phyloP scores from a whole-genome alignment of 2,888 invertebrate species.

The Camponotus fellah region DNA sequence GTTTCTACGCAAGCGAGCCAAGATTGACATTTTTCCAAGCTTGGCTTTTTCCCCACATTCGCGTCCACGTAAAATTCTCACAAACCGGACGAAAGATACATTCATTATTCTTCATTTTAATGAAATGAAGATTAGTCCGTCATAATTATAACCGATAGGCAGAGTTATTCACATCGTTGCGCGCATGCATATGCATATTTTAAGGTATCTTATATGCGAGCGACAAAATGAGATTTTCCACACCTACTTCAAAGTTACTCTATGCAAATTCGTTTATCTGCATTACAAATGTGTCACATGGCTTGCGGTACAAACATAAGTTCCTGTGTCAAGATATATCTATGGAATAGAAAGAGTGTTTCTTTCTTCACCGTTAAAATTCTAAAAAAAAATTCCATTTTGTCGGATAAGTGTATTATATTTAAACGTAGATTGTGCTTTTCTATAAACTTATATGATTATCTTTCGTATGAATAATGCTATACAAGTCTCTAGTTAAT shows the following conservation, averaged over 20 bases:
- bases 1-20: slow-evolving; percentile 23
- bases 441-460: neutral
- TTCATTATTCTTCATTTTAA: slow-evolving; percentile 18
- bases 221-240: slow-evolving; percentile 37
- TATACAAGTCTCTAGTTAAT: neutral
- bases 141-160: slow-evolving; percentile 17
- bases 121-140: slow-evolving; percentile 12
- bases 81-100: neutral
- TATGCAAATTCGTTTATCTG: slow-evolving; percentile 52
- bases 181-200: slow-evolving; percentile 50
- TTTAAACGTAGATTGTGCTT: neutral
- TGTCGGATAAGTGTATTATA: neutral
- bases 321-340: slow-evolving; percentile 25
- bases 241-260: slow-evolving; percentile 26
- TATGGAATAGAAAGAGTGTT: neutral
- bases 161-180: slow-evolving; percentile 29
- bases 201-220: slow-evolving; percentile 26
- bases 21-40: neutral
- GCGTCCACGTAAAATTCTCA: neutral
- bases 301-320: slow-evolving; percentile 1
- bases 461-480: neutral
- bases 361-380: neutral
- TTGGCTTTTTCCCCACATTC: neutral
- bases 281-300: slow-evolving; percentile 41
- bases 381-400: neutral